Conservation (phyloP, 2,113 vertebrate genomes). For the Pongo pygmaeus region DNA sequence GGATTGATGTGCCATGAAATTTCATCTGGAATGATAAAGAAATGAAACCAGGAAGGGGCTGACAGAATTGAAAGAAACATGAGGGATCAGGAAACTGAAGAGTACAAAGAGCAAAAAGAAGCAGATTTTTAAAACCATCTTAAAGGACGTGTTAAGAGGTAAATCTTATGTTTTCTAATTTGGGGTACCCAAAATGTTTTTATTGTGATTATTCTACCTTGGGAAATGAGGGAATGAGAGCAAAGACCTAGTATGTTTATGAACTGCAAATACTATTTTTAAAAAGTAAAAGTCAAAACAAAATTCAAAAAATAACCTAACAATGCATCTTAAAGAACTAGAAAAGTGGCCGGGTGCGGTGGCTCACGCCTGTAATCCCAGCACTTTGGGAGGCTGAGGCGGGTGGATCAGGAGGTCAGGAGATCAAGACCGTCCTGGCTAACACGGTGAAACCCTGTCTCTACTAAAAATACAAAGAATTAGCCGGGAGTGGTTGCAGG, state of each 20-base stretch:
- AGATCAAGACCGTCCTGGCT: too few species aligned
- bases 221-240: neutral
- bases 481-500: too few species aligned
- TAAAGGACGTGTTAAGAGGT: neutral
- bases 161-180: neutral
- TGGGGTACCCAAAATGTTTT: neutral
- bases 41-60: neutral
- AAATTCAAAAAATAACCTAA: too few species aligned
- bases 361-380: too few species aligned
- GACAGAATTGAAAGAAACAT: neutral
- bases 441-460: too few species aligned
- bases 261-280: neutral
- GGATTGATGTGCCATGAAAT: neutral
- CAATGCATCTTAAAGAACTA: too few species aligned
- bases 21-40: neutral
- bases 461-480: too few species aligned
- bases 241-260: neutral
- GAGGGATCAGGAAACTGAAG: neutral
- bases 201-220: neutral
- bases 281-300: too few species aligned
- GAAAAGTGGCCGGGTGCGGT: too few species aligned
- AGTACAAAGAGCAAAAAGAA: neutral
- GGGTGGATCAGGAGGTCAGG: too few species aligned
- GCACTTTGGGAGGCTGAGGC: too few species aligned
- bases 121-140: neutral